Conservation (phyloP, 2,113 vertebrate species). For the Lethenteron camtschaticum region DNA sequence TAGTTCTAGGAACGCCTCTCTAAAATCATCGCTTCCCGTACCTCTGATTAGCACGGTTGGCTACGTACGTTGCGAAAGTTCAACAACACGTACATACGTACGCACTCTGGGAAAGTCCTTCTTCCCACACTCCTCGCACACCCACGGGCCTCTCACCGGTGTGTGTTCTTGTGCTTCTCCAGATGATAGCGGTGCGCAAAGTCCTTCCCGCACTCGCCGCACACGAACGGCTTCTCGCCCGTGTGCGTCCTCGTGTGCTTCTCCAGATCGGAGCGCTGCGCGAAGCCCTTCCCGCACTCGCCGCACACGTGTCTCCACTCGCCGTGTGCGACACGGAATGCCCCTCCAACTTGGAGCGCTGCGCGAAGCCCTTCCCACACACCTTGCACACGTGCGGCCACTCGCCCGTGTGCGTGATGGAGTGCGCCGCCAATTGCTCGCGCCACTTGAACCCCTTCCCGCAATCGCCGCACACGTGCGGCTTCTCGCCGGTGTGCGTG, state of each 20-base stretch:
- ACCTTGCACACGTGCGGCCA: slow-evolving; percentile 19
- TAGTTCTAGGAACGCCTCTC: too few species aligned
- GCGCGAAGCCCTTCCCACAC: slow-evolving; percentile 17
- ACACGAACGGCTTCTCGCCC: slow-evolving; percentile 16
- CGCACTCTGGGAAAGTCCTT: too few species aligned
- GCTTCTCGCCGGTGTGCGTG: slow-evolving; percentile 15
- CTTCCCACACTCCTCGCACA: background rate
- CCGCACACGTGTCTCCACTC: slow-evolving; percentile 14
- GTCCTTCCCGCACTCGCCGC: slow-evolving; percentile 17
- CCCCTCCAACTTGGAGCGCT: slow-evolving; percentile 21
- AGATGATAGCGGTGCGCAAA: slow-evolving; percentile 16
- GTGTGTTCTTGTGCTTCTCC: slow-evolving; percentile 15
- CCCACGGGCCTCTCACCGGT: background rate
- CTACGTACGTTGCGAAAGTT: too few species aligned
- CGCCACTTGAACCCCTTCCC: slow-evolving; percentile 25
- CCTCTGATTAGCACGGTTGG: too few species aligned
- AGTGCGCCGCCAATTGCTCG: slow-evolving; percentile 22
- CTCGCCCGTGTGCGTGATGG: slow-evolving; percentile 21
- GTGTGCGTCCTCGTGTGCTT: slow-evolving; percentile 18
- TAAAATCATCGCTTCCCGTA: too few species aligned
- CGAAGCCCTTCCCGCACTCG: slow-evolving; percentile 14
- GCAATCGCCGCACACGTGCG: slow-evolving; percentile 22
- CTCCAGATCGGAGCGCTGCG: slow-evolving; percentile 15
- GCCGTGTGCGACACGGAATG: slow-evolving; percentile 12
- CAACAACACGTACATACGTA: too few species aligned